Evolutionary conservation across 1,140 invertebrate genomes (phyloP).

Genomic region (Thereuonema tuberculata): DNA sequence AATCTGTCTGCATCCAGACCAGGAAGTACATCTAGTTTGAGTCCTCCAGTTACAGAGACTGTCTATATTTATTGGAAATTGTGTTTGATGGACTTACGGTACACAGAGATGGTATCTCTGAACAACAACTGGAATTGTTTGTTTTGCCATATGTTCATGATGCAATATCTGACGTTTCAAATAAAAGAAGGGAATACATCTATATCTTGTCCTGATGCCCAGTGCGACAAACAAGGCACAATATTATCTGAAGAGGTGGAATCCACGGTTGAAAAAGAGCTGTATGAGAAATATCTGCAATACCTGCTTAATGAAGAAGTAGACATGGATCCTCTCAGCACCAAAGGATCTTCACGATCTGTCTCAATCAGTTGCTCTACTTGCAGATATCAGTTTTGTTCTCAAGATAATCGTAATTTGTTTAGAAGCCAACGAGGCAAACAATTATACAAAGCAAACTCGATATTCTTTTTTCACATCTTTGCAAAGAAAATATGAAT

Average conservation of each 20-base stretch:
- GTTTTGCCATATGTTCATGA: slow-evolving; percentile 46
- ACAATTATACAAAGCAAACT: no score
- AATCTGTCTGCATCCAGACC: background rate
- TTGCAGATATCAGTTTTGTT: no score
- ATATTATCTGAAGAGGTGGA: slow-evolving; percentile 48
- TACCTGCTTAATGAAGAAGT: slow-evolving; percentile 4
- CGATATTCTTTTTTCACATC: no score
- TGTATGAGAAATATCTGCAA: background rate
- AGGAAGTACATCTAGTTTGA: background rate
- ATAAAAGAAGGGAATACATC: slow-evolving; percentile 82
- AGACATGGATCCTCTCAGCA: no score
- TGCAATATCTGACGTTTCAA: slow-evolving; percentile 74
- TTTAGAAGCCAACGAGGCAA: no score
- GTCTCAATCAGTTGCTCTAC: no score
- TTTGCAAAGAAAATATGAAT: no score
- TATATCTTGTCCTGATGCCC: slow-evolving; percentile 85
- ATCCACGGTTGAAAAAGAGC: background rate
- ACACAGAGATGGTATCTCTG: background rate
- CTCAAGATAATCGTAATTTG: no score
- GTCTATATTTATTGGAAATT: background rate
- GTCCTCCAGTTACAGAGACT: background rate
- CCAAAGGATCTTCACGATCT: no score
- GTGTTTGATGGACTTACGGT: background rate
- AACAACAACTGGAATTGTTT: background rate
- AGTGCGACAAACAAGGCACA: slow-evolving; percentile 64